Evolutionary conservation across 23 tunicate genomes (phyloP), one percentile per base, ranked within the genome.

Genomic region (Halocynthia roretzi): DNA sequence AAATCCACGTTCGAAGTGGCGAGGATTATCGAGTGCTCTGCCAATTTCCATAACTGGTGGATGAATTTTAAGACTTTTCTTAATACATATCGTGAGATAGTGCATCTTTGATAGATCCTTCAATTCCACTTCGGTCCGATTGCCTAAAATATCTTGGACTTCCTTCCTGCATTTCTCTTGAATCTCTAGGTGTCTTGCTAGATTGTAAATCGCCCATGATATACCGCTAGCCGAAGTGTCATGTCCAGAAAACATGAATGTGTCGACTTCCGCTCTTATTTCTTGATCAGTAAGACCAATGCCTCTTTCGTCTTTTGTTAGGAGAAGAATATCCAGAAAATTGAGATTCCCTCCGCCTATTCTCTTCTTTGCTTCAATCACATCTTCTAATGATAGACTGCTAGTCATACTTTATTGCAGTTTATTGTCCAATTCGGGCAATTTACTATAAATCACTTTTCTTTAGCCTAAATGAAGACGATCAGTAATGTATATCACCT

Each of bases 171-270:
- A 80, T 5, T 19, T 50, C 15, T 80, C 64, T 49, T 80, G 83
- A 17, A 51, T 21, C 52, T 80, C 58, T 68, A 76, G 83, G 56
- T 68, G 56, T 7, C 20, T 44, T 23, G 83, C 83, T 52, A 80
- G 12, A 54, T 80, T 80, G 57, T 80, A 80, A 10, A 80, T 15
- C 19, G 56, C 56, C 76, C 76, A 80, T 19, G 76, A 80, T 8
- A 80, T 80, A n/a, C 76, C 91, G 51, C 91, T 86, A 51, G 91
- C 65, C 67, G 81, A 76, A 15, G 91, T 86, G 80, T 86, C 91
- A 54, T 86, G 91, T 7, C 91, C 91, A 68, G 75, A 85, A 68
- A 86, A 86, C 80, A 86, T 20, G 52, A 86, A 86, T 6, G 91
- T 86, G 63, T n/a, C n/a, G n/a, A n/a, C n/a, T n/a, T n/a, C n/a